These are phyloP conservation scores for Acleris holmiana DNA, from an alignment of 2,888 invertebrate species.

Conservation along the genomic window DNA sequence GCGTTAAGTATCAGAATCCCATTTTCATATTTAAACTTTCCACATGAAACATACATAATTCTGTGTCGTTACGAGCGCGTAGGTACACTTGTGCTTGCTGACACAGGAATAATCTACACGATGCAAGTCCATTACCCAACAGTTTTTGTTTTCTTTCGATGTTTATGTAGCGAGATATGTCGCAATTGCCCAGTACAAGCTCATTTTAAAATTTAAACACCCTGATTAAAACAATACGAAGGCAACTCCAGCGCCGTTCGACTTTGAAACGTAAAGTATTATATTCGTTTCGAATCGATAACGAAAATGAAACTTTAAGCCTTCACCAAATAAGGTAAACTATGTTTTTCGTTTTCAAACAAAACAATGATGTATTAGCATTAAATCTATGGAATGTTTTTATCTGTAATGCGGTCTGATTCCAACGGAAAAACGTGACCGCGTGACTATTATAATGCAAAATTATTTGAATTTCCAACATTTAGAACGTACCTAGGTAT, in stretches of 20 bases:
- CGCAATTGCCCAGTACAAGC: conserved; percentile 29
- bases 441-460: not conserved
- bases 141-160: conserved; percentile 17
- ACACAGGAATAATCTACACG: conserved; percentile 17
- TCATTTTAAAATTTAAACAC: conserved; percentile 28
- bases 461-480: not conserved
- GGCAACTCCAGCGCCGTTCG: conserved; percentile 17
- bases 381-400: conserved; percentile 21
- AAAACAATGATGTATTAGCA: conserved; percentile 10
- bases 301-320: conserved; percentile 3
- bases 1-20: not conserved
- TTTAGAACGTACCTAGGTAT: too few relatives aligned
- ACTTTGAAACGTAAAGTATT: conserved; percentile 6
- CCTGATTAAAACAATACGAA: conserved; percentile 29
- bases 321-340: not conserved
- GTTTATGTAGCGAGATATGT: conserved; percentile 26
- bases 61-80: not conserved
- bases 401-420: conserved; percentile 24
- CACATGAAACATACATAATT: not conserved
- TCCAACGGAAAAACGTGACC: conserved; percentile 27
- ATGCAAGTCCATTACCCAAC: conserved; percentile 29
- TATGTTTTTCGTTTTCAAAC: conserved; percentile 3
- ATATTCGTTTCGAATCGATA: not conserved
- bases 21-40: not conserved
- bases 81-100: conserved; percentile 9